Conservation (phyloP, 2,113 vertebrate genomes). For the Hymenochirus boettgeri region DNA sequence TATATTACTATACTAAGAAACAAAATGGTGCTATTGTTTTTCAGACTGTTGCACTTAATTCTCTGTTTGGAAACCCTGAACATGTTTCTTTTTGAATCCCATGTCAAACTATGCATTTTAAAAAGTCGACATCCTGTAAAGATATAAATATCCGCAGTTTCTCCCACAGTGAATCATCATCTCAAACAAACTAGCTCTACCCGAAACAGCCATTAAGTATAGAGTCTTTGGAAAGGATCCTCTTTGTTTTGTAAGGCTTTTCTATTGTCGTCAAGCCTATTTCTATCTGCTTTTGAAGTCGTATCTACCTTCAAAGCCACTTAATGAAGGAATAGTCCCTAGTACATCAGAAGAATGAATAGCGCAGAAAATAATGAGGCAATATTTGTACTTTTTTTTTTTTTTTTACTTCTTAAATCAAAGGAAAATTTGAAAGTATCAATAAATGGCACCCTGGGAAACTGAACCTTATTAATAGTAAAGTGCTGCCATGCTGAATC, state of each 20-base stretch:
- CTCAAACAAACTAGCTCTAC: slow-evolving; percentile 21
- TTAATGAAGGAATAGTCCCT: slow-evolving; percentile 41
- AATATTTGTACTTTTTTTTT: slow-evolving; percentile 45
- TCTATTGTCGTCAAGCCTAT: slow-evolving; percentile 36
- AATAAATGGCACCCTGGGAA: slow-evolving; percentile 46
- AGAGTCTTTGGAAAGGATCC: slow-evolving; percentile 38
- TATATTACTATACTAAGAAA: too few relatives aligned
- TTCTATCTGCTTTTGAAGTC: slow-evolving; percentile 37
- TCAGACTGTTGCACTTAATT: too few relatives aligned
- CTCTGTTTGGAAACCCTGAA: too few relatives aligned
- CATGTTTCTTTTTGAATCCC: too few relatives aligned
- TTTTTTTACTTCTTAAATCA: slow-evolving; percentile 52
- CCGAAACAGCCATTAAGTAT: slow-evolving; percentile 46
- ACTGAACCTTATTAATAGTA: slow-evolving; percentile 47
- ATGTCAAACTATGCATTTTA: too few relatives aligned
- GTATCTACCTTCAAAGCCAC: slow-evolving; percentile 47
- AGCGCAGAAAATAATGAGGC: slow-evolving; percentile 49
- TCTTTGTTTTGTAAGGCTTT: slow-evolving; percentile 44
- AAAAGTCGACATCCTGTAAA: background rate
- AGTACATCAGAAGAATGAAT: slow-evolving; percentile 42
- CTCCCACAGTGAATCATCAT: background rate
- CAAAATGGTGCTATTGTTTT: too few relatives aligned
- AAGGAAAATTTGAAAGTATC: slow-evolving; percentile 52
- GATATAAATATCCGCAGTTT: too few relatives aligned
- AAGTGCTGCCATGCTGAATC: slow-evolving; percentile 44